phyloP scores from a whole-genome alignment of 2,113 vertebrate genomes.

The Silurus glanis region DNA sequence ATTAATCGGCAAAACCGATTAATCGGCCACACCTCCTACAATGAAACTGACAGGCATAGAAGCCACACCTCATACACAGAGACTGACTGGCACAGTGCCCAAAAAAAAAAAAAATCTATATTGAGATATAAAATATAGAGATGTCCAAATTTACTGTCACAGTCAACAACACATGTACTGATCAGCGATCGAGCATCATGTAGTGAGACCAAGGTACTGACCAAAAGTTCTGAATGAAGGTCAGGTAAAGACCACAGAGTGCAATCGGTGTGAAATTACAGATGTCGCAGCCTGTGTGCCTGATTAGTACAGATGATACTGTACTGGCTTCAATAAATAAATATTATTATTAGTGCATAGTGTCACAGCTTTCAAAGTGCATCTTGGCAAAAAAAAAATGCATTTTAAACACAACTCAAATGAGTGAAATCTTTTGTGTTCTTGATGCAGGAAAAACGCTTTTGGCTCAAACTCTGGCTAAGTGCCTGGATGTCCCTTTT shows the following conservation, averaged over 20 bases:
- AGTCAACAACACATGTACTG: not conserved
- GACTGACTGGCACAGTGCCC: not conserved
- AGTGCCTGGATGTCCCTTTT: constrained; percentile 89
- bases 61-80: not conserved
- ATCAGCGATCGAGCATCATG: not conserved
- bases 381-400: not conserved
- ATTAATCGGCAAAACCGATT: too few relatives aligned
- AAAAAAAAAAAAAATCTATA: not conserved
- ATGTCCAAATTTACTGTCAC: not conserved
- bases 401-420: not conserved
- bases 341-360: not conserved
- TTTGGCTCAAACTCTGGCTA: constrained; percentile 86
- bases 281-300: not conserved
- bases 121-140: not conserved
- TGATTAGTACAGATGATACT: not conserved
- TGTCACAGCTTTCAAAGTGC: not conserved
- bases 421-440: not conserved
- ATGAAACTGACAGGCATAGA: not conserved
- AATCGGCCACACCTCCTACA: not conserved
- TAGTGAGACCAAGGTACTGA: not conserved
- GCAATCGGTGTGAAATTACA: not conserved
- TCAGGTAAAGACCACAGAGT: not conserved
- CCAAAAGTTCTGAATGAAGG: not conserved
- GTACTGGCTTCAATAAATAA: not conserved
- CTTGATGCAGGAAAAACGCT: constrained; percentile 81